Conservation (phyloP, 1,140 invertebrate genomes). For the Drosophila auraria region DNA sequence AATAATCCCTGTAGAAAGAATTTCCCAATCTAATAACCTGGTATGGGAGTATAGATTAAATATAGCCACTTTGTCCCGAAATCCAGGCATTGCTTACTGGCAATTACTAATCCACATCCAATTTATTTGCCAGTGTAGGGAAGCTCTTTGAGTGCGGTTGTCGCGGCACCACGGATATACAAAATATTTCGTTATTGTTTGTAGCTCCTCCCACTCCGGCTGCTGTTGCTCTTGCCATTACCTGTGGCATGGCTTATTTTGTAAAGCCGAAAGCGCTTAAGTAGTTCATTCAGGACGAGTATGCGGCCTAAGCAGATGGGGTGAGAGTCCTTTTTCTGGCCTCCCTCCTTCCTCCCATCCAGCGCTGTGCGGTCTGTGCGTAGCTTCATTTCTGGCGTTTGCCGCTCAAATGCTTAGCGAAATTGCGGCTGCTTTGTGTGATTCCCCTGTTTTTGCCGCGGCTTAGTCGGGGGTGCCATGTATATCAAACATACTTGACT, state of each 20-base stretch:
- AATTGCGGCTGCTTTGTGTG: slow-evolving; percentile 70
- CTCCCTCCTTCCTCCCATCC: neutral
- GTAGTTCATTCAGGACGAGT: slow-evolving; percentile 57
- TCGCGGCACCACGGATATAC: slow-evolving; percentile 32
- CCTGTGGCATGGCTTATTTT: slow-evolving; percentile 60
- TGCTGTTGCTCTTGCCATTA: slow-evolving; percentile 28
- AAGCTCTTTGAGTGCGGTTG: slow-evolving; percentile 38
- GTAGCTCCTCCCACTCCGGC: slow-evolving; percentile 21
- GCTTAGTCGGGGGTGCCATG: slow-evolving; percentile 42
- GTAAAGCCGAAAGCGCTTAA: slow-evolving; percentile 65
- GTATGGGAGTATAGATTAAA: too few relatives aligned
- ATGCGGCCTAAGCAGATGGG: slow-evolving; percentile 23
- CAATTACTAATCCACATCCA: neutral
- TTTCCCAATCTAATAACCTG: too few relatives aligned
- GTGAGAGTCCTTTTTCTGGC: slow-evolving; percentile 24
- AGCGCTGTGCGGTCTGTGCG: slow-evolving; percentile 18
- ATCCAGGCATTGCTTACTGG: rapidly evolving
- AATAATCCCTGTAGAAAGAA: neutral
- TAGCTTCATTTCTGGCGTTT: slow-evolving; percentile 40
- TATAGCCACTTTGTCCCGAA: too few relatives aligned
- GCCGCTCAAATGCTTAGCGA: slow-evolving; percentile 70
- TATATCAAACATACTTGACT: slow-evolving; percentile 72
- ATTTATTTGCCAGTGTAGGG: slow-evolving; percentile 4
- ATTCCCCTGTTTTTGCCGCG: slow-evolving; percentile 47
- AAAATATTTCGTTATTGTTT: slow-evolving; percentile 71